Base-by-base conservation (phyloP, 2,888 invertebrate genomes). In the Aquatica leii region DNA sequence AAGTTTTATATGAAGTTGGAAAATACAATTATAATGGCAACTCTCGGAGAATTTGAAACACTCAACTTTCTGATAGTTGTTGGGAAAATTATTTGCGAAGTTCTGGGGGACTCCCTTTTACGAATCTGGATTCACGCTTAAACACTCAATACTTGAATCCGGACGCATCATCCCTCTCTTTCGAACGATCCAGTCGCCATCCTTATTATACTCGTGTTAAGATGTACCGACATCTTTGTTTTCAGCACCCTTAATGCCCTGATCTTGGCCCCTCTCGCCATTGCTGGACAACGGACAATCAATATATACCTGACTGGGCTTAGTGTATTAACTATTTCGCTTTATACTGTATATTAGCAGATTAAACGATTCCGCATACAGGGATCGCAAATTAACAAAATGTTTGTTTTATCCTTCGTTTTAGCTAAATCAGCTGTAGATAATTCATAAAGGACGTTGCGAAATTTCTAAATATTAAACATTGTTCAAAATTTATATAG, bases 241-340 rank as follows among this genome's bases (percentile, higher is more conserved):
- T 69, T 68, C 70, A 66, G 67, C 69, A 67, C 68, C 67, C 66
- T 67, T 70, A 68, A 62, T 69, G 62, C 68, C 59, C 68, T 67
- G 67, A 69, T 67, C 68, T 68, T 68, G 17, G 17, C 68, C 65
- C 67, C 71, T 62, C 61, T 60, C 59, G 62, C 64, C 69, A 59
- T 65, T 60, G 54, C 69, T 68, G 74, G 74, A 73, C 72, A 72
- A 69, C 71, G 74, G 72, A 72, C 74, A 75, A 75, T 75, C 75
- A 73, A 71, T 71, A 71, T 70, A 70, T 69, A 70, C 70, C 70
- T 70, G 68, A 64, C 68, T 60, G 68, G 63, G 60, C 52, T 51
- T 56, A 59, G 51, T 46, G 51, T 43, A 59, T 55, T 55, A 58
- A 62, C 35, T 53, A 58, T 21, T 35, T 46, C 49, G 54, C 52